Percentiles rank a stretch among this genome's conserved stretches.
Conservation (phyloP, 1,140 invertebrate species). For the Brachionus paranguensis region DNA sequence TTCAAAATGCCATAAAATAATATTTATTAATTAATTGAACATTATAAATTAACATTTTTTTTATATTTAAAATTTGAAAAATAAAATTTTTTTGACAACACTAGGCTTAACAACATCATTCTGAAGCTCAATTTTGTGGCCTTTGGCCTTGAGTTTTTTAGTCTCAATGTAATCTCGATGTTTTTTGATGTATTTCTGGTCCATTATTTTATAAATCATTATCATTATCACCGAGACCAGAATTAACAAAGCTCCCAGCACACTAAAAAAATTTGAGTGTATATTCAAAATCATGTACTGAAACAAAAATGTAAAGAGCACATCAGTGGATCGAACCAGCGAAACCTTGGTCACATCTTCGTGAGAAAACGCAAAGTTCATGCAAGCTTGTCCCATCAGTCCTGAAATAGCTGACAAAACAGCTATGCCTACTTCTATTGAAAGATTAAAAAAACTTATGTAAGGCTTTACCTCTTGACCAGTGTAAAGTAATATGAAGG, state of each 20-base stretch:
- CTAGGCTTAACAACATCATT: neutral
- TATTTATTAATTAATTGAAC: too few relatives aligned
- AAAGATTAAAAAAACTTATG: neutral
- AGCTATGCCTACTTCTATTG: neutral
- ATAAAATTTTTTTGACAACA: neutral
- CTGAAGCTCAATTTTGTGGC: too few relatives aligned
- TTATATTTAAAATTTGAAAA: neutral
- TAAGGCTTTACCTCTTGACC: neutral
- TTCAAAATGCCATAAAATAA: too few relatives aligned
- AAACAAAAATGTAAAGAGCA: neutral
- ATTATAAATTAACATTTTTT: neutral
- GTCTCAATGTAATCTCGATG: neutral
- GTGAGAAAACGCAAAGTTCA: neutral
- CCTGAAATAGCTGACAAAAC: neutral
- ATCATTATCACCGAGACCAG: neutral
- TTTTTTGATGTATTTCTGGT: neutral
- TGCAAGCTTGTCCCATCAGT: neutral
- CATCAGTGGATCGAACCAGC: neutral
- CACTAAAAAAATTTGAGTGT: conserved; percentile 16
- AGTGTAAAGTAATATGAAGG: neutral
- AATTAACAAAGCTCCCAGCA: neutral
- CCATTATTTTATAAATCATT: conserved; percentile 28
- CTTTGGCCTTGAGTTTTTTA: neutral
- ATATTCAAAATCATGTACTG: conserved; percentile 8
- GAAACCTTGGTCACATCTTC: conserved; percentile 23